A percentile compares a stretch with the other conserved stretches of the same genome.
These are phyloP conservation scores for Tenodera sinensis DNA, from an alignment of 2,888 invertebrate genomes.

Conservation along the genomic window DNA sequence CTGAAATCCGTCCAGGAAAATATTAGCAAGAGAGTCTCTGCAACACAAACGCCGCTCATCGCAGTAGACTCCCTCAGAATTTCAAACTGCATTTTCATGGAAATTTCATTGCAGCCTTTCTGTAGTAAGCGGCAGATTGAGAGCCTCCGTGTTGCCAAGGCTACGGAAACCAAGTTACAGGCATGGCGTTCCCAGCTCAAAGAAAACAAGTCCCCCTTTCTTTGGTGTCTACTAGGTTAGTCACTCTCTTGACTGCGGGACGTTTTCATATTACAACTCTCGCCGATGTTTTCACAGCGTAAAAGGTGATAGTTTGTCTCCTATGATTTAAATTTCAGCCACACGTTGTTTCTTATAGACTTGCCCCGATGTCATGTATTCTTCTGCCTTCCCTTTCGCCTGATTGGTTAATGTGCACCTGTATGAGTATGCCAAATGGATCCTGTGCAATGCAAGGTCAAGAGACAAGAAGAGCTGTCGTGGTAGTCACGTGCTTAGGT, in stretches of 20 bases:
- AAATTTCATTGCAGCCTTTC: background rate
- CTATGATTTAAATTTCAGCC: no score
- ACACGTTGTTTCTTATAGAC: no score
- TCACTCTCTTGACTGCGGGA: background rate
- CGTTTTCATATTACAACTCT: background rate
- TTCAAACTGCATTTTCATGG: background rate
- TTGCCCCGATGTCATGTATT: no score
- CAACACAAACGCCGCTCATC: background rate
- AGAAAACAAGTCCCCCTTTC: background rate
- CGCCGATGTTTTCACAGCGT: no score
- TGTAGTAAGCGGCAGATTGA: background rate
- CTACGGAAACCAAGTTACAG: background rate
- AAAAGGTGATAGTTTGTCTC: no score
- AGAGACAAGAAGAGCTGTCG: no score
- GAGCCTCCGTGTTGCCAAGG: background rate
- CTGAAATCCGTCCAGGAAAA: background rate
- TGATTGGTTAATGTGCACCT: no score
- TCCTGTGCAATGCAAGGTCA: no score
- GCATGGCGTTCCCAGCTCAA: background rate
- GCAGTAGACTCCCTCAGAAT: background rate
- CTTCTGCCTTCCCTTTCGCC: no score
- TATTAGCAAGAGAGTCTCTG: background rate
- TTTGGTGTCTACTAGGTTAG: background rate
- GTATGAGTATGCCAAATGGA: no score
- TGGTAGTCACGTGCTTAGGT: no score